Percentiles rank a stretch among this genome's conserved stretches.
Conservation (phyloP, 2,113 vertebrate genomes). For the Hippocampus zosterae region DNA sequence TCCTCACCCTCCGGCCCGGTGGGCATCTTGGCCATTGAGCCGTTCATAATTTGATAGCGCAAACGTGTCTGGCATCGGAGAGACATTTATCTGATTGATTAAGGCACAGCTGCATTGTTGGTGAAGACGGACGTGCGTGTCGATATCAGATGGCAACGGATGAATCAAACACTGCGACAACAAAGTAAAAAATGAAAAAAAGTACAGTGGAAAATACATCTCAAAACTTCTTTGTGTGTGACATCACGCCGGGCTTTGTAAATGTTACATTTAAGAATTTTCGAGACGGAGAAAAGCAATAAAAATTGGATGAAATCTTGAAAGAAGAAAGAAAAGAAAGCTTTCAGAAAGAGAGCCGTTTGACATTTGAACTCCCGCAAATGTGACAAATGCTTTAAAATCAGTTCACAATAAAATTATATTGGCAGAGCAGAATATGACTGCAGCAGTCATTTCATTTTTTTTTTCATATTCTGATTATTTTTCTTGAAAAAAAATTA, state of each 20-base stretch:
- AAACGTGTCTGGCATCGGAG: constrained; percentile 24
- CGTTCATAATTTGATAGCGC: constrained; percentile 49
- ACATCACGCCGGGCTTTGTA: background rate
- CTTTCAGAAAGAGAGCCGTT: too few relatives aligned
- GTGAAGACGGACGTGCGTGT: constrained; percentile 29
- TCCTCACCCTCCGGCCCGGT: constrained; percentile 3
- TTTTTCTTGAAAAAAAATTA: too few relatives aligned
- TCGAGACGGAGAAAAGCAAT: too few relatives aligned
- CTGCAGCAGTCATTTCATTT: too few relatives aligned
- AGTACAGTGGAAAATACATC: background rate
- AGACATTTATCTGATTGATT: constrained; percentile 48
- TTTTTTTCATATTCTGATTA: too few relatives aligned
- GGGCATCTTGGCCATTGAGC: constrained; percentile 29
- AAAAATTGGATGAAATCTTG: too few relatives aligned
- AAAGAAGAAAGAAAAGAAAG: too few relatives aligned
- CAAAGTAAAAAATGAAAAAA: background rate
- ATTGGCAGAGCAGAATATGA: too few relatives aligned
- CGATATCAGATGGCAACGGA: constrained; percentile 35
- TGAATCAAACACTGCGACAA: constrained; percentile 21
- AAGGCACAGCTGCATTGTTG: constrained; percentile 17
- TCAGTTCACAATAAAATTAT: too few relatives aligned
- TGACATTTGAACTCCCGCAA: too few relatives aligned
- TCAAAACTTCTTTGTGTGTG: background rate
- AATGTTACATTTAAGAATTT: background rate
- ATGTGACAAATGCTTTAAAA: too few relatives aligned